Conservation (phyloP, 2,888 invertebrate species). For the Thumatha senex region DNA sequence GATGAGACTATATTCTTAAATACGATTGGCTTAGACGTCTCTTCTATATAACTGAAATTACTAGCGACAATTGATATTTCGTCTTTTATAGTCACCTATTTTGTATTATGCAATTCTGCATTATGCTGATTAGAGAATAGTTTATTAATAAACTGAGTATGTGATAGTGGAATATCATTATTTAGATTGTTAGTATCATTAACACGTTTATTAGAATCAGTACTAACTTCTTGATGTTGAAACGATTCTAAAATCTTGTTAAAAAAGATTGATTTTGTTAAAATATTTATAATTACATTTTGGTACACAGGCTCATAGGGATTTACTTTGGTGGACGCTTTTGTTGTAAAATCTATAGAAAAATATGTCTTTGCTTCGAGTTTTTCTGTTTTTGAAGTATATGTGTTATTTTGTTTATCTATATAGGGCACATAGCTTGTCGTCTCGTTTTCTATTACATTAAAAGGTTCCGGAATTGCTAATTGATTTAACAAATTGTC, state of each 20-base stretch:
- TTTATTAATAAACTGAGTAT: neutral
- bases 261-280: neutral
- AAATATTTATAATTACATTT: neutral
- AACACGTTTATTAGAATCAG: neutral
- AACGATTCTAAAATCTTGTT: neutral
- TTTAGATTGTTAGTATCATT: neutral
- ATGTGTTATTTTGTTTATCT: neutral
- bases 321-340: neutral
- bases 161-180: neutral
- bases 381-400: too few species aligned
- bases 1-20: neutral
- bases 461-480: neutral
- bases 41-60: neutral
- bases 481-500: neutral
- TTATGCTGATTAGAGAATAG: neutral
- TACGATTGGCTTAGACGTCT: neutral
- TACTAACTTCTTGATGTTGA: neutral
- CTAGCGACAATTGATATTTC: neutral
- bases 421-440: neutral
- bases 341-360: neutral
- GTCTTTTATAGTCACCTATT: neutral
- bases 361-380: neutral
- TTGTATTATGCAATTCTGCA: neutral
- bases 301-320: neutral
- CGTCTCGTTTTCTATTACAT: neutral